phyloP scores from a whole-genome alignment of 1,140 invertebrate species.

The Myzus persicae region DNA sequence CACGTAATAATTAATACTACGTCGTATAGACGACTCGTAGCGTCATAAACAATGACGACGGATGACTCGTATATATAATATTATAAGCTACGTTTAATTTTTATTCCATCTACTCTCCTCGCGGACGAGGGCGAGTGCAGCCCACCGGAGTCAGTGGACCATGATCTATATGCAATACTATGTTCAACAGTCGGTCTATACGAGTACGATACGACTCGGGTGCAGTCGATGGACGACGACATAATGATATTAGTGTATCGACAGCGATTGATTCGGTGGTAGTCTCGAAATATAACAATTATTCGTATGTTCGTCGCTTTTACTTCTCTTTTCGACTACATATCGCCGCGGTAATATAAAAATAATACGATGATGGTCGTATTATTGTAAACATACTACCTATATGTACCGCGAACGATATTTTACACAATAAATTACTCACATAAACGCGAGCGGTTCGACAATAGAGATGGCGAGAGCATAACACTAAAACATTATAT shows the following conservation, averaged over 20 bases:
- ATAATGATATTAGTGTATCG: background rate
- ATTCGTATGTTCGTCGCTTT: background rate
- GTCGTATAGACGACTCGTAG: too few species aligned
- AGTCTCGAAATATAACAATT: slow-evolving; percentile 2
- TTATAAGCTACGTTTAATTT: background rate
- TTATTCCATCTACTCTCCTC: background rate
- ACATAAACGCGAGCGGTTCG: background rate
- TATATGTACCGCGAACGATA: too few species aligned
- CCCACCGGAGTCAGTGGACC: background rate
- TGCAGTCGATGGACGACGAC: background rate
- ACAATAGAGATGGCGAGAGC: background rate
- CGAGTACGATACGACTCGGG: background rate
- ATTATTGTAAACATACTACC: background rate
- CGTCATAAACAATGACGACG: too few species aligned
- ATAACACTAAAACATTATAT: background rate
- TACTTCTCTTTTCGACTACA: background rate
- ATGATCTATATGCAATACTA: background rate
- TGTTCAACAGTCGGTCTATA: background rate
- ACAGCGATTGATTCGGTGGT: background rate
- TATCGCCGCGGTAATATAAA: background rate
- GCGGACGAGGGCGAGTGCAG: too few species aligned
- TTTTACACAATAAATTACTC: too few species aligned
- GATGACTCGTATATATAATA: background rate
- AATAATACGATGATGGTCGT: background rate
- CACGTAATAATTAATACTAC: background rate